These are phyloP conservation scores for Nothobranchius furzeri DNA, from an alignment of 2,113 vertebrate genomes.

Conservation along the genomic window DNA sequence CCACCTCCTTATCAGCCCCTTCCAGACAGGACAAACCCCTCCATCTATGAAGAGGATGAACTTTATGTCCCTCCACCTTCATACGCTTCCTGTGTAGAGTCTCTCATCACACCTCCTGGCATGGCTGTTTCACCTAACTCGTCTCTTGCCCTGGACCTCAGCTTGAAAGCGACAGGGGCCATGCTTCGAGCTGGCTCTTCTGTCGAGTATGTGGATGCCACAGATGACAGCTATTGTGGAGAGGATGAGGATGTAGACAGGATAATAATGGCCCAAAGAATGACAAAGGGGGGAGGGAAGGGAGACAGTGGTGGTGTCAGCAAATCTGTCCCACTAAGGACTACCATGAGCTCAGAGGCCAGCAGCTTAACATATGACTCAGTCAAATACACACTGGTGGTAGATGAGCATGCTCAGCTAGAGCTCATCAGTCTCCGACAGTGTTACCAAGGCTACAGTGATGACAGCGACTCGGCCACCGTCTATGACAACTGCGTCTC, in stretches of 20 bases:
- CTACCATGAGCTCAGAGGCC: conserved; percentile 91
- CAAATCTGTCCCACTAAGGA: conserved; percentile 70
- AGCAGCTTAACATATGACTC: conserved; percentile 96
- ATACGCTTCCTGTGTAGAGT: conserved; percentile 75
- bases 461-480: conserved; percentile 94
- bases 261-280: conserved; percentile 53
- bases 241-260: conserved; percentile 74
- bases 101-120: conserved; percentile 66
- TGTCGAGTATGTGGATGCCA: conserved; percentile 73
- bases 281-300: conserved; percentile 39
- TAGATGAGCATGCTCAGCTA: conserved; percentile 93
- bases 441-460: conserved; percentile 94
- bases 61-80: conserved; percentile 74
- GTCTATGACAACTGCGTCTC: conserved; percentile 96
- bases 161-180: conserved; percentile 44
- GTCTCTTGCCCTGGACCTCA: conserved; percentile 64
- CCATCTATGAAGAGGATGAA: conserved; percentile 91
- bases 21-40: conserved; percentile 86
- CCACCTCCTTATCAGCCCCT: conserved; percentile 84
- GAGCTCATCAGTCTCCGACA: conserved; percentile 94
- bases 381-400: conserved; percentile 96
- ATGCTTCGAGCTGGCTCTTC: conserved; percentile 55
- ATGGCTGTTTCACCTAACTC: conserved; percentile 36
- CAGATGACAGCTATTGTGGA: conserved; percentile 66
- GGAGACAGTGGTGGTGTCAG: conserved; percentile 24